phyloP scores from a whole-genome alignment of 2,888 invertebrate species.

The Punctoribates punctum region DNA sequence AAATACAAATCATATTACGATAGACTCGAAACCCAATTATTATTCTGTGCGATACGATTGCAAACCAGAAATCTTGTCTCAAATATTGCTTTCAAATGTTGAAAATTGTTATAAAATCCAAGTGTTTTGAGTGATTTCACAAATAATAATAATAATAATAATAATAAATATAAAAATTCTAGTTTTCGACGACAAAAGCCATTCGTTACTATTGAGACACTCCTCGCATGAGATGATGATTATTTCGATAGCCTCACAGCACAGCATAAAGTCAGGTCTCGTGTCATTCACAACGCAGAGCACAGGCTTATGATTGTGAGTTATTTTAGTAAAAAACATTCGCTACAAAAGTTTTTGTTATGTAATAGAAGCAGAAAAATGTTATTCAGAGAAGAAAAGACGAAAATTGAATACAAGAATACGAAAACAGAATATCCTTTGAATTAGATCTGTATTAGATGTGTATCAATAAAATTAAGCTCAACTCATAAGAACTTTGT shows the following conservation, averaged over 20 bases:
- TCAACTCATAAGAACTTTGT: too few relatives aligned
- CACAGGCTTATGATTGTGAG: not conserved
- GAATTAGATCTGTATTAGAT: too few relatives aligned
- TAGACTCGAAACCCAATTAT: not conserved
- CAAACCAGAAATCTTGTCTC: too few relatives aligned
- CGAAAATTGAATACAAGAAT: not conserved
- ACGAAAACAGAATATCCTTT: not conserved
- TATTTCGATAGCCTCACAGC: not conserved
- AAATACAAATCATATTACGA: not conserved
- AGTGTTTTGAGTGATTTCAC: too few relatives aligned
- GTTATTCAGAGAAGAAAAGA: too few relatives aligned
- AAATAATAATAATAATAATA: too few relatives aligned
- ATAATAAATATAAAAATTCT: too few relatives aligned
- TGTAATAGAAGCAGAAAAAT: not conserved
- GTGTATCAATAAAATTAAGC: too few relatives aligned
- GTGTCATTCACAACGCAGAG: not conserved
- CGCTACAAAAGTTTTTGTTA: not conserved
- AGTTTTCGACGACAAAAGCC: not conserved
- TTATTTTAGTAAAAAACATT: slow-evolving; percentile 21
- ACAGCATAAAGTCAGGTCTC: not conserved
- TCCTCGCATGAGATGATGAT: not conserved
- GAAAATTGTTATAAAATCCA: too few relatives aligned
- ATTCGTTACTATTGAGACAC: not conserved
- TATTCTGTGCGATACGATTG: not conserved
- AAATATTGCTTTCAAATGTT: too few relatives aligned